Conservation (phyloP, 37 sponge, comb jelly and placozoan genomes). For the Cladorhizidae sp. region DNA sequence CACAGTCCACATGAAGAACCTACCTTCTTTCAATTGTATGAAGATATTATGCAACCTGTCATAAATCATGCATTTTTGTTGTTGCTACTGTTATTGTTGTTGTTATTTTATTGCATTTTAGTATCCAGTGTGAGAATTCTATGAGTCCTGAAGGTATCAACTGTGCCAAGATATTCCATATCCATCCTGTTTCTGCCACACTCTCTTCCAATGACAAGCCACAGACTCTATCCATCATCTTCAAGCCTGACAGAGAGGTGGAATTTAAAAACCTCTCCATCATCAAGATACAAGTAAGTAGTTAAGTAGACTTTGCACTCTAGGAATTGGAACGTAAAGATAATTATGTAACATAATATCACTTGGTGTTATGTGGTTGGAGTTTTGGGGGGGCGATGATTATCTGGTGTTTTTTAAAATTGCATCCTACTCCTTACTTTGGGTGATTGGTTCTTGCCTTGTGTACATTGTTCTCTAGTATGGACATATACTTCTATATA, state of each 20-base stretch:
- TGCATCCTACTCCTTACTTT: too few relatives aligned
- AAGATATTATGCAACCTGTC: too few relatives aligned
- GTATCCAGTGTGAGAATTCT: conserved; percentile 10
- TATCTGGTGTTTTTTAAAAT: too few relatives aligned
- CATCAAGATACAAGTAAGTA: conserved; percentile 83
- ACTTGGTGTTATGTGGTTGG: too few relatives aligned
- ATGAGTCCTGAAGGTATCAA: neutral
- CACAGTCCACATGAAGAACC: neutral
- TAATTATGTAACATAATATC: too few relatives aligned
- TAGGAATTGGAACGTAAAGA: too few relatives aligned
- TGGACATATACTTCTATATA: neutral
- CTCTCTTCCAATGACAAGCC: conserved; percentile 92
- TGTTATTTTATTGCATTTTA: neutral
- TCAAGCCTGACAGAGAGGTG: conserved; percentile 80
- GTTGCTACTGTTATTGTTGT: neutral
- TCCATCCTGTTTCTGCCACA: conserved; percentile 68
- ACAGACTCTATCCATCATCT: conserved; percentile 67
- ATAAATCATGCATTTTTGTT: too few relatives aligned
- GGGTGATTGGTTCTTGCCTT: too few relatives aligned
- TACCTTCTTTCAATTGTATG: too few relatives aligned
- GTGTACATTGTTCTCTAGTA: neutral
- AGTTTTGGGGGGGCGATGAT: too few relatives aligned
- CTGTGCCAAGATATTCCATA: conserved; percentile 69
- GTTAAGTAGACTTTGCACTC: too few relatives aligned
- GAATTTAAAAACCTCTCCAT: conserved; percentile 81